Evolutionary conservation across 2,113 vertebrate genomes (phyloP).

Genomic region (Cyanistes caeruleus): DNA sequence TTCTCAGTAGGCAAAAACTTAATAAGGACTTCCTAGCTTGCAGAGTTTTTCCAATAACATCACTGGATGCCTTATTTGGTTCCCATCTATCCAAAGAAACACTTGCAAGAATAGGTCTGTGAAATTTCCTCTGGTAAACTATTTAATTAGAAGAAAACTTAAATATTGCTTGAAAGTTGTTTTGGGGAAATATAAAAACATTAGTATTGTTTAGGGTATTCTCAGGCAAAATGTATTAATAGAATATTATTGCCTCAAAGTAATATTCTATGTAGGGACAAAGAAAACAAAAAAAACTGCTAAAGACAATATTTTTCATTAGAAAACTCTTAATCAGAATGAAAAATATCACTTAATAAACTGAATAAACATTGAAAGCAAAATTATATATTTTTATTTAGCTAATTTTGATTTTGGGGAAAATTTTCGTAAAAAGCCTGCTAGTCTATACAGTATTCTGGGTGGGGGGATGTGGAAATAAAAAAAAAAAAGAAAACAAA

Average conservation of each 20-base stretch:
- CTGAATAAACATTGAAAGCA: neutral
- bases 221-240: neutral
- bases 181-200: constrained; percentile 9
- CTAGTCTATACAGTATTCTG: neutral
- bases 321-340: neutral
- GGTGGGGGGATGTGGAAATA: no score
- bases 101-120: constrained; percentile 17
- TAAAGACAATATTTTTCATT: neutral
- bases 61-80: neutral
- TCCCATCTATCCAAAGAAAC: neutral
- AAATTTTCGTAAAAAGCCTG: neutral
- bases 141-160: constrained; percentile 48
- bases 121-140: constrained; percentile 36
- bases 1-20: constrained; percentile 37
- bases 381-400: neutral
- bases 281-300: neutral
- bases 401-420: neutral
- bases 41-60: neutral
- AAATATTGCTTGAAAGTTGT: constrained; percentile 29
- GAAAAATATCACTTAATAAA: neutral
- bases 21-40: constrained; percentile 11
- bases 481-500: neutral
- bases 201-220: neutral
- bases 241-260: neutral
- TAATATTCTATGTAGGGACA: neutral